Base-by-base conservation (phyloP, 2,113 vertebrate species). In the Nycticebus coucang region DNA sequence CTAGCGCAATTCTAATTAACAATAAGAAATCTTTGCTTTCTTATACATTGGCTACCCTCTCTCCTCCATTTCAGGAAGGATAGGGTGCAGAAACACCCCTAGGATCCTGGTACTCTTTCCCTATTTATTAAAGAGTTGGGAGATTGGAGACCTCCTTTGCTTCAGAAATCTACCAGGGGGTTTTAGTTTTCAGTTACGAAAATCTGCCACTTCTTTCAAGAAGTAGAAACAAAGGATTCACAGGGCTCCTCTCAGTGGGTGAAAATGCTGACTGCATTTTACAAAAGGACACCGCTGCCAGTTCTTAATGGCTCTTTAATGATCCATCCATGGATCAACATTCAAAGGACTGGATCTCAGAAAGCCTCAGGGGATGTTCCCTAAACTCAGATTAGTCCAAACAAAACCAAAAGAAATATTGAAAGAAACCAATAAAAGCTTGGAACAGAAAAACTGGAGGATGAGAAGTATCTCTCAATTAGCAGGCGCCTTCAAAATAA, bases 121-220 rank as follows among this genome's bases (percentile, higher is more conserved):
- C 22, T 41, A 78, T 72, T 84, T 95, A n/a, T 55, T 26, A 90
- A 90, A 87, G 30, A 90, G 64, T 12, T 45, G 28, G 74, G 35
- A 79, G 74, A 60, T 13, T 80, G 50, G 50, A 75, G 45, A 77
- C 11, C 37, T 22, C 5, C n/a, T 86, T 77, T 72, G 75, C 59
- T 84, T 92, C 72, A 68, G 60, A 96, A 94, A 78, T 77, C 59
- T 93, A 62, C n/a, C 35, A 78, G 95, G 92, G 66, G 45, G 55
- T 74, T 95, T 96, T 92, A 74, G 88, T 95, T 96, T 95, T 92
- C 60, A 85, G 85, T 96, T 91, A 57, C 89, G 94, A 89, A 95
- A 94, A 35, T 94, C 50, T 83, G 60, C 71, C 79, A 71, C 86
- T 95, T 95, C 68, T 66, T 90, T 71, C 35, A 30, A 85, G 86